Base-by-base conservation (phyloP, 2,113 vertebrate species). In the Melanerpes aurifrons region DNA sequence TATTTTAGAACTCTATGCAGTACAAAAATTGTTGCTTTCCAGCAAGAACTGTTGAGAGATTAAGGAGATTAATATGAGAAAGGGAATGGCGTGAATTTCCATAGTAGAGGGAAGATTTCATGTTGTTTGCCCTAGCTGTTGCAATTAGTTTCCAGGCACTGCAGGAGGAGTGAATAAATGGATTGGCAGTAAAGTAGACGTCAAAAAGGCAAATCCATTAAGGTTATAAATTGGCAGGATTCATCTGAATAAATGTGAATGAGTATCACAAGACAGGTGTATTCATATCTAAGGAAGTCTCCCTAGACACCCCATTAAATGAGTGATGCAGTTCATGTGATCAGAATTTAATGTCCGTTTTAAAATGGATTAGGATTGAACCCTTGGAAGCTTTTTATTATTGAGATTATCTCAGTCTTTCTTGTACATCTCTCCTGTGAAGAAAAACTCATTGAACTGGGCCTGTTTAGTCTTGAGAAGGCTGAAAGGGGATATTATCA, bases 251-350 rank as follows among this genome's bases (percentile, higher is more conserved):
- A 57, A 80, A 47, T 56, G 45, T 7, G 5, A 75, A 2, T 29
- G 10, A 1, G 0, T 84, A 35, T 50, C n/a, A 3, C n/a, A 62
- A 54, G 25, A 57, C 47, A 14, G 2, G 40, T 58, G 9, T 31
- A 31, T 58, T 31, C 16, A 18, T 3, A 7, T 16, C 37, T 56
- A 4, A 61, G 43, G 45, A 67, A 86, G 56, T 28, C 24, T 16
- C 35, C 4, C 12, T 7, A 13, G 40, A 32, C 12, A 45, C 26
- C 14, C 21, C 9, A 1, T 50, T 16, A 21, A 62, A 54, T 70
- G 61, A 80, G 9, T 62, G 70, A 21, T 28, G 19, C 21, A 37
- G 14, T 32, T 89, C 25, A 43, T 25, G 3, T 31, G 24, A 21
- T 61, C 10, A 40, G 24, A 72, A 61, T 20, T 35, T 43, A 17